A percentile compares a stretch with the other conserved stretches of the same genome.
phyloP scores from a whole-genome alignment of 2,888 invertebrate genomes.

The Aporophyla lueneburgensis region DNA sequence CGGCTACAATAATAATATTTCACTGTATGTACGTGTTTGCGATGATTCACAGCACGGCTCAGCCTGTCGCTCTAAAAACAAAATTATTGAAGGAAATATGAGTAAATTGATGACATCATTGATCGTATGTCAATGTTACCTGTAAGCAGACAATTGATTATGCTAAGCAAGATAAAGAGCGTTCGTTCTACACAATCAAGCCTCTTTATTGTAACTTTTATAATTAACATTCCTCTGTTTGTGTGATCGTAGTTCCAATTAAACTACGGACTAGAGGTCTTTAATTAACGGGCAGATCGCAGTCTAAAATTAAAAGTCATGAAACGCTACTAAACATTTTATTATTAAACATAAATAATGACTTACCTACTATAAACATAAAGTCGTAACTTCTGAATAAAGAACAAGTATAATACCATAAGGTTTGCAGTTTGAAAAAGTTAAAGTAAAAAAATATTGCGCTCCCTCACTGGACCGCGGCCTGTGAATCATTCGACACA shows the following conservation, averaged over 20 bases:
- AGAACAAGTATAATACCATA: background rate
- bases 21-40: constrained; percentile 61
- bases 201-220: constrained; percentile 36
- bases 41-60: constrained; percentile 75
- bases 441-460: constrained; percentile 21
- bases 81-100: constrained; percentile 63
- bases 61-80: constrained; percentile 61
- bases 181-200: constrained; percentile 32
- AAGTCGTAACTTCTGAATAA: constrained; percentile 1
- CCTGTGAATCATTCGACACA: constrained; percentile 63
- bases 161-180: constrained; percentile 45
- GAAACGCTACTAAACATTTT: background rate
- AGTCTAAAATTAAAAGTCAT: constrained; percentile 2
- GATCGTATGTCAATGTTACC: constrained; percentile 53
- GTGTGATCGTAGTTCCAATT: constrained; percentile 31
- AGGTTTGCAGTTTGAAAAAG: constrained; percentile 4
- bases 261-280: constrained; percentile 17
- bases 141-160: constrained; percentile 13
- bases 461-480: constrained; percentile 62
- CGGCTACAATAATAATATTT: constrained; percentile 70
- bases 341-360: background rate
- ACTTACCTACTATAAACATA: background rate
- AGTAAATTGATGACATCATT: constrained; percentile 66
- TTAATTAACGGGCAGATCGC: background rate
- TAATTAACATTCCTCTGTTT: constrained; percentile 51